phyloP scores from a whole-genome alignment of 92 coral and sea anemone species.

The Phymanthus crucifer region DNA sequence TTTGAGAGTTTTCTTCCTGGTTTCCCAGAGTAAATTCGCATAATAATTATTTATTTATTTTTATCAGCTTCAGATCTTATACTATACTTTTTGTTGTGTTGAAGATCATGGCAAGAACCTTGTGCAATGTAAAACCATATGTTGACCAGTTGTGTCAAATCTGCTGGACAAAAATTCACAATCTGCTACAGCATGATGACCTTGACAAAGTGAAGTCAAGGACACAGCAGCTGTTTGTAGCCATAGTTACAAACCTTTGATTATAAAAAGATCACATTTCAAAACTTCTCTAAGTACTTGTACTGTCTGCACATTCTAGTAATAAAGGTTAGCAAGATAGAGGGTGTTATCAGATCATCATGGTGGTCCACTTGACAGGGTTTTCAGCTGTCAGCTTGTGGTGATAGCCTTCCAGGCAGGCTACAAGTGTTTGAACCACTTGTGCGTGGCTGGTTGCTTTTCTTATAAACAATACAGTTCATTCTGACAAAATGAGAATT shows the following conservation, averaged over 20 bases:
- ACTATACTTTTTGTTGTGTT: too few relatives aligned
- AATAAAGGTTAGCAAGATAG: constrained; percentile 25
- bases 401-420: not conserved
- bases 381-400: not conserved
- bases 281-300: constrained; percentile 10
- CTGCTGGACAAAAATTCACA: not conserved
- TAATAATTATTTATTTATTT: too few relatives aligned
- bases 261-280: constrained; percentile 17
- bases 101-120: too few relatives aligned
- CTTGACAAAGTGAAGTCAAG: not conserved
- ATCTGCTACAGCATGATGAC: not conserved
- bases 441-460: not conserved
- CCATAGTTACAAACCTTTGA: not conserved
- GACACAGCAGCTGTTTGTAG: not conserved
- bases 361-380: constrained; percentile 23
- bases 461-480: too few relatives aligned
- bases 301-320: not conserved
- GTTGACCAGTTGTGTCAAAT: not conserved
- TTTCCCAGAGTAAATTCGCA: too few relatives aligned
- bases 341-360: constrained; percentile 15
- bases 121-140: too few relatives aligned
- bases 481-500: too few relatives aligned
- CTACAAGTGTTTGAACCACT: not conserved
- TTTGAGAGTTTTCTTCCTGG: too few relatives aligned
- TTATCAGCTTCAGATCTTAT: too few relatives aligned